These are phyloP conservation scores for Synodontis membranacea DNA, from an alignment of 2,113 vertebrate species.

Conservation along the genomic window DNA sequence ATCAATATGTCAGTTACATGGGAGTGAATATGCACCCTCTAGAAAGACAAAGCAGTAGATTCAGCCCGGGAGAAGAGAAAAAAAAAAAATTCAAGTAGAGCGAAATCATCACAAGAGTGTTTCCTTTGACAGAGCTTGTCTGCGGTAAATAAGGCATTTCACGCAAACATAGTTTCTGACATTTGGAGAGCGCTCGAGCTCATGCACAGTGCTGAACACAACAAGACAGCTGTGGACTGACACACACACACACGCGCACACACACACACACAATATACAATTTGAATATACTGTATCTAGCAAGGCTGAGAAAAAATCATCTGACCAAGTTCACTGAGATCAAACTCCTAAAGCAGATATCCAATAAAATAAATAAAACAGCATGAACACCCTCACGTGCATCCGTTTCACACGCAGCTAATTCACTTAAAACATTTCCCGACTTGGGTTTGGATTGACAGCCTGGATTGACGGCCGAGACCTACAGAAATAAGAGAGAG, in stretches of 20 bases:
- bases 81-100: neutral
- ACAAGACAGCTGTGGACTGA: slow-evolving; percentile 3
- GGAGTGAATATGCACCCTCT: neutral
- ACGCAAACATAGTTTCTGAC: slow-evolving; percentile 31
- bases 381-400: neutral
- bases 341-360: neutral
- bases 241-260: neutral
- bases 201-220: slow-evolving; percentile 9
- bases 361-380: neutral
- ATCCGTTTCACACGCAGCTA: neutral
- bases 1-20: neutral
- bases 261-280: neutral
- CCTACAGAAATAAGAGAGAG: neutral
- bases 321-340: neutral
- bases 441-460: neutral
- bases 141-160: slow-evolving; percentile 41
- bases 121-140: slow-evolving; percentile 20
- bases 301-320: neutral
- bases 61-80: neutral
- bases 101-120: slow-evolving; percentile 22
- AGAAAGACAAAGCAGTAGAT: slow-evolving; percentile 12
- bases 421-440: neutral
- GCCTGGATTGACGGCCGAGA: neutral
- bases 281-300: neutral
- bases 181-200: slow-evolving; percentile 29